Evolutionary conservation across 2,888 invertebrate genomes (phyloP).

Genomic region (Theretra japonica): DNA sequence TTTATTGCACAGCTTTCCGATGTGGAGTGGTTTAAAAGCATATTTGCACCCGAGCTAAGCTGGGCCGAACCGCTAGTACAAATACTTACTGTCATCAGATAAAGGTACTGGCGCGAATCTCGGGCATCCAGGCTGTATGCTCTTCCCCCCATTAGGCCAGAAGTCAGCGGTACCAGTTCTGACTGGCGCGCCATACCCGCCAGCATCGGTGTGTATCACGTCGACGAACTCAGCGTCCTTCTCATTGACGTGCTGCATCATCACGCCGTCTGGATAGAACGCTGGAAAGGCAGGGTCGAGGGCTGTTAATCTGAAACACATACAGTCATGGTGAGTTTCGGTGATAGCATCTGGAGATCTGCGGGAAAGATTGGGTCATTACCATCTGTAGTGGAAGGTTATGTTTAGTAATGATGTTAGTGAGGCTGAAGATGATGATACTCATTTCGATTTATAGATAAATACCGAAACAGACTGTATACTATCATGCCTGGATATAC

Average conservation of each 20-base stretch:
- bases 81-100: constrained; percentile 77
- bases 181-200: constrained; percentile 85
- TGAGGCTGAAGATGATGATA: no score
- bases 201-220: constrained; percentile 89
- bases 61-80: no score
- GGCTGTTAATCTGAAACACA: constrained; percentile 80
- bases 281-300: constrained; percentile 86
- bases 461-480: no score
- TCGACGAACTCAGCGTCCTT: constrained; percentile 86
- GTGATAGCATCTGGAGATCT: no score
- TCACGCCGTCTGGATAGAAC: constrained; percentile 81
- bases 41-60: no score
- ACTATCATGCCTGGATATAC: no score
- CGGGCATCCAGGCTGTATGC: constrained; percentile 86
- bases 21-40: no score
- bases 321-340: no score
- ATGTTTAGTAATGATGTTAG: no score
- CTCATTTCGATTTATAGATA: no score
- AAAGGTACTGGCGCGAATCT: constrained; percentile 78
- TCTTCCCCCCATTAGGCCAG: constrained; percentile 86
- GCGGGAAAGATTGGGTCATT: background rate
- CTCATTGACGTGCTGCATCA: constrained; percentile 78
- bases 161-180: constrained; percentile 85
- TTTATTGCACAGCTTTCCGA: no score
- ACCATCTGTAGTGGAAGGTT: background rate